These are phyloP conservation scores for Himalopsyche tibetana DNA, from an alignment of 2,888 invertebrate species.

Conservation along the genomic window DNA sequence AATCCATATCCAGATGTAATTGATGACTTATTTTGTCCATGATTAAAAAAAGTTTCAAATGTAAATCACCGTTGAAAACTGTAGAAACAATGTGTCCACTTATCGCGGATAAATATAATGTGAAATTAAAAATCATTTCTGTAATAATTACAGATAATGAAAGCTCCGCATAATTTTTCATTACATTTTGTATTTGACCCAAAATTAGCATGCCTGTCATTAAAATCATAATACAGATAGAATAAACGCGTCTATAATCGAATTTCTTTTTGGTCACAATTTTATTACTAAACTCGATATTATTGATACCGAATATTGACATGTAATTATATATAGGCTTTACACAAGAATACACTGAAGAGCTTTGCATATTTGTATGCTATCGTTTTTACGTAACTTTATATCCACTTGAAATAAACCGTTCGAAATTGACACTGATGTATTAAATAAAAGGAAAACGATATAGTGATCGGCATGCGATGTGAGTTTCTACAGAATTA, in stretches of 20 bases:
- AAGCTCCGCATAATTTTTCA: neutral
- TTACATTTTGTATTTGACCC: neutral
- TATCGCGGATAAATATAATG: neutral
- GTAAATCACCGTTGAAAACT: neutral
- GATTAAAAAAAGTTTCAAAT: neutral
- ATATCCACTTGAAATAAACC: no score
- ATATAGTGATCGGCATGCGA: no score
- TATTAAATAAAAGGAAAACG: no score
- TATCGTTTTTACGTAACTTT: no score
- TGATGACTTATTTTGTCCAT: neutral
- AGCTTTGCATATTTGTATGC: no score
- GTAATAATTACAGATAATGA: neutral
- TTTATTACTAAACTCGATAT: no score
- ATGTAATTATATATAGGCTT: slow-evolving; percentile 1
- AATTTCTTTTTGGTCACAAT: no score
- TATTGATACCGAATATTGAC: neutral
- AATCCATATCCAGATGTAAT: neutral
- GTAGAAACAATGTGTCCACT: neutral
- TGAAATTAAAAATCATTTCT: neutral
- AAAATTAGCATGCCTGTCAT: neutral
- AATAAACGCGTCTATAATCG: no score
- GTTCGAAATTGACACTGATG: no score
- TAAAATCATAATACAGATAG: no score
- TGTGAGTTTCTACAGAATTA: no score
- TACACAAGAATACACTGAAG: neutral